Evolutionary conservation across 1,140 invertebrate genomes (phyloP).

Genomic region (Drosophila sulfurigaster): DNA sequence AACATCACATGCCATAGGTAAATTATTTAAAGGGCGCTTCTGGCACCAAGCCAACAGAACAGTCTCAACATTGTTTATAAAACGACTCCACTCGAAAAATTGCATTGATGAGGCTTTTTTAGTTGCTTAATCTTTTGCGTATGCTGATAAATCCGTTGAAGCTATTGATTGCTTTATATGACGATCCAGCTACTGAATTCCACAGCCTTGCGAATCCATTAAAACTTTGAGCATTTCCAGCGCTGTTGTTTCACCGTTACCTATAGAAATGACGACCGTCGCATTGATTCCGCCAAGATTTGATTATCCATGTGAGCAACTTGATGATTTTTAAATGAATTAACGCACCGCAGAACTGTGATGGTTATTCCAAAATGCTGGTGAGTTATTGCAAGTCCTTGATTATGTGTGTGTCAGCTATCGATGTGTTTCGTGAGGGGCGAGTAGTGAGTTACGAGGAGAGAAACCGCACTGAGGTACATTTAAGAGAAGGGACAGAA

Average conservation of each 20-base stretch:
- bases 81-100: background rate
- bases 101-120: background rate
- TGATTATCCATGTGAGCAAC: constrained; percentile 10
- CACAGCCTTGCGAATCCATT: constrained; percentile 22
- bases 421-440: background rate
- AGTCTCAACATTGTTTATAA: background rate
- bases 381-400: constrained; percentile 22
- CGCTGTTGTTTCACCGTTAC: constrained; percentile 1
- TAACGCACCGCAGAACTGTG: background rate
- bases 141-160: background rate
- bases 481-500: background rate
- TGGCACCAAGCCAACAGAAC: background rate
- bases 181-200: background rate
- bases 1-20: background rate
- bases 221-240: constrained; percentile 40
- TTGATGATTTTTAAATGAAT: constrained; percentile 13
- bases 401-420: constrained; percentile 8
- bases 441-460: background rate
- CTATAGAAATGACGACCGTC: constrained; percentile 9
- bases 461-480: constrained; percentile 19
- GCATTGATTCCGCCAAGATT: background rate
- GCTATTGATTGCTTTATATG: background rate
- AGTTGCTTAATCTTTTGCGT: too few relatives aligned
- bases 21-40: background rate
- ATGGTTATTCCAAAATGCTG: constrained; percentile 16